phyloP scores from a whole-genome alignment of 1,140 invertebrate species.

The Triops cancriformis region DNA sequence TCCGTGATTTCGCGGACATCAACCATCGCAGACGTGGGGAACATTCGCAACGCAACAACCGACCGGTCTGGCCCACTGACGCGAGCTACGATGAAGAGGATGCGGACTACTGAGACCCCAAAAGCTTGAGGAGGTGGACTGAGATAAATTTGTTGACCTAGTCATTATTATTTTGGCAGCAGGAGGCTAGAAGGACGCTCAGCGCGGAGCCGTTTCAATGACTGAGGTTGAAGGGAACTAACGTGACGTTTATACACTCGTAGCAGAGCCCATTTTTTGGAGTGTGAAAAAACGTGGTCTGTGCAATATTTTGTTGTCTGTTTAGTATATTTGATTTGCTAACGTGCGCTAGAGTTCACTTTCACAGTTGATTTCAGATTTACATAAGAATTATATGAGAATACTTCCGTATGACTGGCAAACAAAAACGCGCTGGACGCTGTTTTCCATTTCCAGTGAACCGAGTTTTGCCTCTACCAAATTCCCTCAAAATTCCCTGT shows the following conservation, averaged over 20 bases:
- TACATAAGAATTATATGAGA: not conserved
- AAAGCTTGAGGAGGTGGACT: not conserved
- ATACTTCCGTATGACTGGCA: not conserved
- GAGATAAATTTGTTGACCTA: not conserved
- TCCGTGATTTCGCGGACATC: conserved; percentile 26
- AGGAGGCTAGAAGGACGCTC: not conserved
- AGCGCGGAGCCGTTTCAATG: not conserved
- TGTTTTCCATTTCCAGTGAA: not conserved
- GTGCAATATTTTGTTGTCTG: not conserved
- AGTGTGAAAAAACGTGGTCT: not conserved
- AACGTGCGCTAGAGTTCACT: not conserved
- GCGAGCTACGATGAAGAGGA: not conserved
- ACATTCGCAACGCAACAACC: not conserved
- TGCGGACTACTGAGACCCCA: not conserved
- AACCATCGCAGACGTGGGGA: conserved; percentile 14
- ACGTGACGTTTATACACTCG: not conserved
- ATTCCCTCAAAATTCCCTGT: not conserved
- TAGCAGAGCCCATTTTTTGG: not conserved
- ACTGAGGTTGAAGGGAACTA: not conserved
- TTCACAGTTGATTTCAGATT: not conserved
- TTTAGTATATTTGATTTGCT: conserved; percentile 5
- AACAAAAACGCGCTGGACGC: conserved; percentile 2
- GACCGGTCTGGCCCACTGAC: not conserved
- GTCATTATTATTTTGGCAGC: not conserved
- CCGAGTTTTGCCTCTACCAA: not conserved